Base-by-base conservation (phyloP, 2,113 vertebrate genomes). In the Sceloporus tristichus region DNA sequence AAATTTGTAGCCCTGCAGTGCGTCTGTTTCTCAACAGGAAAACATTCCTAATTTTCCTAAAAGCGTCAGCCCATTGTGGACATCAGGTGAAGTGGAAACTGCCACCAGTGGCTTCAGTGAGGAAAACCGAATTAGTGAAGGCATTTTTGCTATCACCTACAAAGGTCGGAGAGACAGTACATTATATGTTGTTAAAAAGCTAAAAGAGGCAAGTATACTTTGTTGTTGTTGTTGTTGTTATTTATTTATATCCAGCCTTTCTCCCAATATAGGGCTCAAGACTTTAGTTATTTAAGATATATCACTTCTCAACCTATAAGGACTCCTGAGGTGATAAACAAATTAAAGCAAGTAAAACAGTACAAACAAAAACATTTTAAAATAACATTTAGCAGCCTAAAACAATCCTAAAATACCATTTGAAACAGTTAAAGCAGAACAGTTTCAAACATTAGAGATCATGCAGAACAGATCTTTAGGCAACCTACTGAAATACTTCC, bases 91-190 rank as follows among this genome's bases (percentile, higher is more conserved):
- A 4, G 93, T 97, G 38, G 65, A 93, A 5, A 85, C 91, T 56
- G 97, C 96, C 54, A 98, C 97, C 0, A n/a, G 94, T 0, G 84
- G 94, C 11, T 97, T 98, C 92, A 94, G 89, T 84, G 92, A 87
- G 42, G 90, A 91, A 84, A 91, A 89, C 82, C 95, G 82, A 74
- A 95, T 97, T 83, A 92, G 92, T 13, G 93, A 96, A 79, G 96
- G 97, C 10, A 87, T 91, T 59, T 97, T 97, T 92, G 96, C 97
- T 0, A 95, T 95, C 0, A 2, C 96, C 93, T 97, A 96, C 90
- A 92, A 78, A 86, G 97, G 97, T 38, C 93, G 94, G 84, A 95
- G 94, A 87, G 93, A 91, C 2, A 96, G 93, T 59, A n/a, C 4
- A 2, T 29, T 74, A 0, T 96, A 96, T 2, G 79, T 94, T 86